phyloP scores from a whole-genome alignment of 1,140 invertebrate species.

The Dinoponera quadriceps region DNA sequence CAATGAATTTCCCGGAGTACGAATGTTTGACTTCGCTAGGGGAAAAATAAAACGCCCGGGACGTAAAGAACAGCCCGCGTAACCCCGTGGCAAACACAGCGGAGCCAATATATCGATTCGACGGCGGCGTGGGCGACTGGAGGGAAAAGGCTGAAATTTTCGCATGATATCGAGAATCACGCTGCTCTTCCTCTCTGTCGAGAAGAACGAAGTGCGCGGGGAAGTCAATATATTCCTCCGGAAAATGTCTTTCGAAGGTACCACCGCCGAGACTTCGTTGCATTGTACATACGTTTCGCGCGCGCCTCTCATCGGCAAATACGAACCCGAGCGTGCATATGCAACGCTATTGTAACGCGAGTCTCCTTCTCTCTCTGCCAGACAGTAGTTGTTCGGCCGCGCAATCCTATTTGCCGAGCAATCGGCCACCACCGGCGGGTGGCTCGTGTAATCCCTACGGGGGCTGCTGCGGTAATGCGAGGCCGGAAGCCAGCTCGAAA shows the following conservation, averaged over 20 bases:
- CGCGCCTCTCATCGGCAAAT: slow-evolving; percentile 6
- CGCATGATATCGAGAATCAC: slow-evolving; percentile 38
- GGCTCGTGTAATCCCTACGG: slow-evolving; percentile 71
- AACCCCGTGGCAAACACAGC: slow-evolving; percentile 43
- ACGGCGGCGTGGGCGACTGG: neutral
- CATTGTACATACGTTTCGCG: neutral
- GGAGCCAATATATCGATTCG: slow-evolving; percentile 48
- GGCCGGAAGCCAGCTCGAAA: slow-evolving; percentile 64
- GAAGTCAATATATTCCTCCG: neutral
- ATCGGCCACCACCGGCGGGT: slow-evolving; percentile 69
- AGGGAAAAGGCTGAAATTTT: slow-evolving; percentile 11
- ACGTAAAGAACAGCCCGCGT: slow-evolving; percentile 44
- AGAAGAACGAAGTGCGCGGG: slow-evolving; percentile 9
- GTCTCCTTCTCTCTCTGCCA: slow-evolving; percentile 66
- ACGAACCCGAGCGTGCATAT: slow-evolving; percentile 63
- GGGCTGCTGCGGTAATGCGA: slow-evolving; percentile 61
- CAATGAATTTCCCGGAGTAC: slow-evolving; percentile 40
- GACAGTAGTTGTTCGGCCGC: slow-evolving; percentile 75
- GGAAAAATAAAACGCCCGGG: slow-evolving; percentile 25
- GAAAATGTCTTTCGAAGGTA: slow-evolving; percentile 18
- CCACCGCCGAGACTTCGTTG: neutral
- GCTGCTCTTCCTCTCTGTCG: neutral
- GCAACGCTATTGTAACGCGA: slow-evolving; percentile 65
- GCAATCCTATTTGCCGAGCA: slow-evolving; percentile 78
- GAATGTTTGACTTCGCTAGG: slow-evolving; percentile 44